Evolutionary conservation across 1,140 invertebrate species (phyloP).

Genomic region (Apolygus lucorum): DNA sequence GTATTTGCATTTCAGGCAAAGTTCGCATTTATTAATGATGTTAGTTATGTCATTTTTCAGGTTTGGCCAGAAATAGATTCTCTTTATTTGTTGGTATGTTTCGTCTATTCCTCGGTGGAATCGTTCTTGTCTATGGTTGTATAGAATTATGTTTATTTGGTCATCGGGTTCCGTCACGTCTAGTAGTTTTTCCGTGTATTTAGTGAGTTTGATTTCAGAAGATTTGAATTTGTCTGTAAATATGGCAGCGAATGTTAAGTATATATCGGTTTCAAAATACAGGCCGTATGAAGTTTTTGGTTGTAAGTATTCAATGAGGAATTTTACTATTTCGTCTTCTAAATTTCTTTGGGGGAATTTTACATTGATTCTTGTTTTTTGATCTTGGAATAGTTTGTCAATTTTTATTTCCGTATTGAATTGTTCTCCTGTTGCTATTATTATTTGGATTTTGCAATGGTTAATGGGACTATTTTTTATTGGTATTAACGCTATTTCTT

Average conservation of each 20-base stretch:
- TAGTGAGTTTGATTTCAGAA: background rate
- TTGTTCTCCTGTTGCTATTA: background rate
- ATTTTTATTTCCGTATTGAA: constrained; percentile 1
- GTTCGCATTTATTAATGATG: too few relatives aligned
- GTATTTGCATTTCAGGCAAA: too few relatives aligned
- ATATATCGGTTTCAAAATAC: background rate
- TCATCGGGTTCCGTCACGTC: background rate
- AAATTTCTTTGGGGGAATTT: background rate
- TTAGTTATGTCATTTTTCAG: constrained; percentile 27
- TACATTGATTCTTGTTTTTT: background rate
- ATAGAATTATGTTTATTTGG: constrained; percentile 19
- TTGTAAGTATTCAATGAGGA: background rate
- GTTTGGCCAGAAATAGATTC: constrained; percentile 30
- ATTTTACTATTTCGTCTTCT: background rate
- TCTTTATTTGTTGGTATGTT: constrained; percentile 26
- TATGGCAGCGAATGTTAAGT: background rate
- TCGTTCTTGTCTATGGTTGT: too few relatives aligned
- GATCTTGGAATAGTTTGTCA: background rate
- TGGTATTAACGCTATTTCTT: background rate
- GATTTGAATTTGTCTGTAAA: background rate
- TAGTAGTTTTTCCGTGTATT: background rate
- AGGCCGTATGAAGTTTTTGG: background rate
- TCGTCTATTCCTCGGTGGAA: too few relatives aligned
- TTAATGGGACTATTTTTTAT: background rate
- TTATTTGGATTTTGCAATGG: constrained; percentile 1